Evolutionary conservation across 2,797 vertebrate species (phyloP).

Genomic region (Diceros bicornis): DNA sequence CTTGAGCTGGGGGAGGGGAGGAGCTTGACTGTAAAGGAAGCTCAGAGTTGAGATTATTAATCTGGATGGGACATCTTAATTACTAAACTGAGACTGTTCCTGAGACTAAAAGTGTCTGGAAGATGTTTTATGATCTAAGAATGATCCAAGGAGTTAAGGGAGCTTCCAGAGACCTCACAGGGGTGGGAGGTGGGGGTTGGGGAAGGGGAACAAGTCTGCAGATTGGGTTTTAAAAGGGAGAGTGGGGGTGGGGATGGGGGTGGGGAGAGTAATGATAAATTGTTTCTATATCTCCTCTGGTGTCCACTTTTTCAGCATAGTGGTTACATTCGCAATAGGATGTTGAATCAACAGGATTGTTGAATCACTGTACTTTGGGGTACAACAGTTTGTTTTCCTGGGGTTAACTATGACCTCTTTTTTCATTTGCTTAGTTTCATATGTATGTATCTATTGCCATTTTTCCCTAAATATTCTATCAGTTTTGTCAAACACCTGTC

Average conservation of each 20-base stretch:
- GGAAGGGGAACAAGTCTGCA: not conserved
- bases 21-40: not conserved
- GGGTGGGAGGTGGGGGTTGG: not conserved
- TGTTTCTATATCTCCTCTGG: not conserved
- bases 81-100: conserved; percentile 54
- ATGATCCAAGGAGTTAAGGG: not conserved
- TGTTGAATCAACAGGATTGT: not conserved
- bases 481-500: not conserved
- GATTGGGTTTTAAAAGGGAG: not conserved
- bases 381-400: not conserved
- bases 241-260: accelerated
- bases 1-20: not conserved
- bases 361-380: not conserved
- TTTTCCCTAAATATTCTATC: not conserved
- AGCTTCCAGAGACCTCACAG: not conserved
- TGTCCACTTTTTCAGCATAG: not conserved
- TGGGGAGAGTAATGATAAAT: not conserved
- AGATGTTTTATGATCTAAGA: conserved; percentile 60
- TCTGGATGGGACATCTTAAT: conserved; percentile 64
- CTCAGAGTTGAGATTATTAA: conserved; percentile 53
- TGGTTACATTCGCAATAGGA: not conserved
- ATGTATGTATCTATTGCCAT: not conserved
- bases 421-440: conserved; percentile 17
- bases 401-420: not conserved
- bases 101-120: conserved; percentile 27